A percentile compares a stretch with the other conserved stretches of the same genome.
phyloP scores from a whole-genome alignment of 1,140 invertebrate species.

The Zaprionus inermis region DNA sequence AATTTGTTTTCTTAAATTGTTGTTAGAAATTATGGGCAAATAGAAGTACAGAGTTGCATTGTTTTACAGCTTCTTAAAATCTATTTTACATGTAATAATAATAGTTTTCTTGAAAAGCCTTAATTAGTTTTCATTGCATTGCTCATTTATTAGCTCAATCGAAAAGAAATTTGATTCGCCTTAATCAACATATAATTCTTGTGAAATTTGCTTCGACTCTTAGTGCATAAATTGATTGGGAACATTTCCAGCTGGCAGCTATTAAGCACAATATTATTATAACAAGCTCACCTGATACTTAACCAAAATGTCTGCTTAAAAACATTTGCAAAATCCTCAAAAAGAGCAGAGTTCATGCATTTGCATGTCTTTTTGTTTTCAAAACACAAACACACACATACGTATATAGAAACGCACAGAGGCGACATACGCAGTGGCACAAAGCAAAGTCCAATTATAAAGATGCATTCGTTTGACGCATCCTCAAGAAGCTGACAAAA shows the following conservation, averaged over 20 bases:
- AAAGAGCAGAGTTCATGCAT: constrained; percentile 1
- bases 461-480: constrained; percentile 34
- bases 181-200: background rate
- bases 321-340: constrained; percentile 10
- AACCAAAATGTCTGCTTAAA: constrained; percentile 3
- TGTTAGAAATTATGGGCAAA: too few relatives aligned
- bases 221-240: background rate
- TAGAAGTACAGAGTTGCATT: too few relatives aligned
- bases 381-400: background rate
- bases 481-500: constrained; percentile 30
- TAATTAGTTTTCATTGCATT: background rate
- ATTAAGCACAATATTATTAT: constrained; percentile 8
- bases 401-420: background rate
- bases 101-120: too few relatives aligned
- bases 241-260: background rate
- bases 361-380: background rate
- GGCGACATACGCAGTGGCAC: background rate
- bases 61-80: too few relatives aligned
- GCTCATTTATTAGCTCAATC: background rate
- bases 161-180: background rate
- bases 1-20: too few relatives aligned
- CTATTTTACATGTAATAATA: too few relatives aligned
- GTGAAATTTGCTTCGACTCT: background rate
- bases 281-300: background rate
- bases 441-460: constrained; percentile 45